Evolutionary conservation across 1,140 invertebrate genomes (phyloP), one percentile per base, ranked within the genome.

Genomic region (Hesperophylax magnus): DNA sequence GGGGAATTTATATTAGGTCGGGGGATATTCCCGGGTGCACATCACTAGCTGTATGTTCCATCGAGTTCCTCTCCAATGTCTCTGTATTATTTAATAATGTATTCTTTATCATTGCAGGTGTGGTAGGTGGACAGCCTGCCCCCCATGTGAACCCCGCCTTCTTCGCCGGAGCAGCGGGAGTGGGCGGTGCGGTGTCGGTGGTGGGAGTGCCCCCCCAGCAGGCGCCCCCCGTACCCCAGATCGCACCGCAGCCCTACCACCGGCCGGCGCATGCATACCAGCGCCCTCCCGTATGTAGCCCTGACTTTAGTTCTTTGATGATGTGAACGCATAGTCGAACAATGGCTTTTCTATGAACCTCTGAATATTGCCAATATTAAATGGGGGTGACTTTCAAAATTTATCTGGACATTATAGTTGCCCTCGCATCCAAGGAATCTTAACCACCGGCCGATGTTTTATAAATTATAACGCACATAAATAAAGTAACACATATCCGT

Each of bases 141-240:
- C 97, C 97, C 22, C 97, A 99, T 87, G 97, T 99, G 65, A 99
- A 99, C 91, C 97, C 97, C 53, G 97, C 97, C 63, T 98, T 98
- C 92, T 98, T 98, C 89, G 95, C 94, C 84, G 94, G 95, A 85
- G 94, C 93, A 79, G 89, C 86, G 85, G 88, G 63, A 88, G 89
- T 53, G 93, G 93, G 79, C 90, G 89, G 88, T 7, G 91, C 90
- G 11, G 71, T 14, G 4, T 60, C 89, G 89, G n/a, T 86, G 82
- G 89, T 77, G 5, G 91, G 91, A 53, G 89, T 90, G 15, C 86
- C 84, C 88, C 79, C 92, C 14, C 91, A 92, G 52, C 93, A 93
- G 75, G 92, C 92, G 17, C 92, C 92, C 22, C 87, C 91, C 17
- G 91, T 92, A 72, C 91, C 92, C 17, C 92, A 92, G 31, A 92